Base-by-base conservation (phyloP, 2,888 invertebrate species). In the Alviniconcha strummeri region DNA sequence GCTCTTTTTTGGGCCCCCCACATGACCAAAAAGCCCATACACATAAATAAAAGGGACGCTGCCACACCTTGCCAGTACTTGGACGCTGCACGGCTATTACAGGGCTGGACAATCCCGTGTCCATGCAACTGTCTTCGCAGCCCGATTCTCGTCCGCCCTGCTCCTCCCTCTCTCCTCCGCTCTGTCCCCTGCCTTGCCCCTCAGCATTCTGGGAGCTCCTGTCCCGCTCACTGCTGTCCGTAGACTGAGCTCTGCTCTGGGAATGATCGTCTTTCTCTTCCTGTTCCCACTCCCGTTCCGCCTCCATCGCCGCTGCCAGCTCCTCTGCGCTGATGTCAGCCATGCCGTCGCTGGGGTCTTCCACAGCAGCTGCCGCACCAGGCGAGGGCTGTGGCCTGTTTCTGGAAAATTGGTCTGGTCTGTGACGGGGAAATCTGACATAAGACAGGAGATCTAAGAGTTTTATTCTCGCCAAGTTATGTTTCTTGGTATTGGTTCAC, bases 41-140 rank as follows among this genome's bases (percentile, higher is more conserved):
- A 36, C 36, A 36, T 36, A 36, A 36, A 36, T 36, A 36, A 36
- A 36, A 36, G 36, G 36, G 36, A 36, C 3, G 36, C 36, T 36
- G 36, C 36, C 56, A 7, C 55, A 81, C 81, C 72, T 13, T 71
- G 69, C 54, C 57, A 57, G 71, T 55, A 1, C 19, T 36, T 17
- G 64, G 36, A 7, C 60, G 64, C 77, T 83, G 87, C 15, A 82
- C 60, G 15, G 84, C 84, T 75, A 87, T 86, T n/a, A 84, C 83
- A 72, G 85, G 85, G 69, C 84, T 87, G 77, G 60, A 74, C 4
- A 9, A 60, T 17, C 17, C n/a, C 71, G 11, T 67, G 67, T 52
- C 57, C 71, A 1, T 17, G 36, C 52, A n/a, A 57, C 13, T 64
- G 36, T 36, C 36, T 36, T 36, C 36, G 36, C 36, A 36, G 36